These are phyloP conservation scores for Gorsachius magnificus DNA, from an alignment of 2,797 vertebrate species.

Conservation along the genomic window DNA sequence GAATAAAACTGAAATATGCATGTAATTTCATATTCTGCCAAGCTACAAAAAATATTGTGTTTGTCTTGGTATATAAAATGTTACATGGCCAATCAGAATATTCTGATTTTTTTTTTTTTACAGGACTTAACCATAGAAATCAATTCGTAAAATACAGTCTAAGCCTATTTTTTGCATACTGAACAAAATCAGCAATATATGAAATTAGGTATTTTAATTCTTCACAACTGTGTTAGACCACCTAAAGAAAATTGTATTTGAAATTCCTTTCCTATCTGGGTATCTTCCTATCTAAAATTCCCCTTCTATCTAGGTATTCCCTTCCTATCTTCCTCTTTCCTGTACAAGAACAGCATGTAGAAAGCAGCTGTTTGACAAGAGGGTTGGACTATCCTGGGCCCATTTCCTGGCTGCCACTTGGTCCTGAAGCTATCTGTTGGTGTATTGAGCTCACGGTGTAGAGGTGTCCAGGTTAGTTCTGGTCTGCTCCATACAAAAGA, in stretches of 20 bases:
- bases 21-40: constrained; percentile 30
- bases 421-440: not conserved
- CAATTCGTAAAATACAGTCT: not conserved
- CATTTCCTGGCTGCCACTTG: not conserved
- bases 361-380: not conserved
- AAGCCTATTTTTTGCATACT: constrained; percentile 10
- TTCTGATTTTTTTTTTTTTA: constrained; percentile 3
- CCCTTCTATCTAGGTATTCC: not conserved
- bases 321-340: not conserved
- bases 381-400: not conserved
- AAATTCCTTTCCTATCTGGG: not conserved
- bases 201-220: constrained; percentile 36
- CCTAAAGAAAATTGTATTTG: constrained; percentile 23
- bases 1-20: constrained; percentile 34
- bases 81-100: not conserved
- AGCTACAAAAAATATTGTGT: not conserved
- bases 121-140: constrained; percentile 19
- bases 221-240: constrained; percentile 1
- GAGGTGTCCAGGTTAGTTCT: not conserved
- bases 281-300: not conserved
- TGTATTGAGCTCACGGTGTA: not conserved
- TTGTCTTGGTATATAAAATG: constrained; percentile 1
- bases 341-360: not conserved
- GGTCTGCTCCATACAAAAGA: not conserved
- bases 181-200: constrained; percentile 46